A percentile compares a stretch with the other conserved stretches of the same genome.
Conservation (phyloP, 2,797 vertebrate species). For the Bryconaethiops microstoma region DNA sequence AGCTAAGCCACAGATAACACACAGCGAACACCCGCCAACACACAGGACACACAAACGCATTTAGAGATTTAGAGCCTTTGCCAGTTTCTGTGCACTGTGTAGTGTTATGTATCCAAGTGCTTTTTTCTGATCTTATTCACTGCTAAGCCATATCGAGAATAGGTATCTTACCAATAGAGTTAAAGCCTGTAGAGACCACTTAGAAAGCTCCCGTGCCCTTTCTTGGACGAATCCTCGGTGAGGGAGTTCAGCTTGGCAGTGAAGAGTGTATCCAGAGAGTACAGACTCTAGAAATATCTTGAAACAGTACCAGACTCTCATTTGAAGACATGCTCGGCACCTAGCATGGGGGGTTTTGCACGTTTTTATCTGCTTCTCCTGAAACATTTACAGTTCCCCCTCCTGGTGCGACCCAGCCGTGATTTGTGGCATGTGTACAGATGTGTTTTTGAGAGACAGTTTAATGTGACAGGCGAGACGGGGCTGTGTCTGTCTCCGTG, state of each 20-base stretch:
- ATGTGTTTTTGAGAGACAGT: conserved; percentile 58
- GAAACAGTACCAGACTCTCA: conserved; percentile 40
- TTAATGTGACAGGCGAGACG: conserved; percentile 62
- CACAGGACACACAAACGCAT: conserved; percentile 3
- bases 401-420: conserved; percentile 36
- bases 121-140: conserved; percentile 23
- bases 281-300: conserved; percentile 49
- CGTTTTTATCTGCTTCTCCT: conserved; percentile 53
- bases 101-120: conserved; percentile 14
- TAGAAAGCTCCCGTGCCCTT: conserved; percentile 48
- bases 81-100: conserved; percentile 23
- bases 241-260: conserved; percentile 50
- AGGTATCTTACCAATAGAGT: conserved; percentile 39
- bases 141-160: neutral
- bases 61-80: conserved; percentile 28
- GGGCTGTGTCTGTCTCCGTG: conserved; percentile 54
- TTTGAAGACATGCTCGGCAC: conserved; percentile 34
- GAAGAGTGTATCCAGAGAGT: conserved; percentile 44
- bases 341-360: conserved; percentile 40
- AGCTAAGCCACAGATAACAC: conserved; percentile 45
- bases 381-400: conserved; percentile 54
- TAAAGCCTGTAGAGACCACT: conserved; percentile 36
- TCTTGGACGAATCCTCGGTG: conserved; percentile 42
- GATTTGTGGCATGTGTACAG: conserved; percentile 61
- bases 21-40: conserved; percentile 25